Evolutionary conservation across 35 echinoderm and acorn worm species (phyloP).

Genomic region (Ophiothrix spiculata): DNA sequence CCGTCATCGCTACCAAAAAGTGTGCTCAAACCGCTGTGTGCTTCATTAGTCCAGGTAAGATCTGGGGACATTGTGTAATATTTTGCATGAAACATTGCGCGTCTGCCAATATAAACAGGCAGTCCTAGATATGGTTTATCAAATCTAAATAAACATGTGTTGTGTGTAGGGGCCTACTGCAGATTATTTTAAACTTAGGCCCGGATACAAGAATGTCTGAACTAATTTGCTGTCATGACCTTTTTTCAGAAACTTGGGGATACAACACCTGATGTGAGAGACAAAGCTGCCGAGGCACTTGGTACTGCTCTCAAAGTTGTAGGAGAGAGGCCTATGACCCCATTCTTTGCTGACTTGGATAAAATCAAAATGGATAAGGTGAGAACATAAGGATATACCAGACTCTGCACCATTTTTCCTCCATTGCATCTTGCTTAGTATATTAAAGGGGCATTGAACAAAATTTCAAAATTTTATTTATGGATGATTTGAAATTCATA

Average conservation of each 20-base stretch:
- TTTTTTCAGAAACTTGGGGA: slow-evolving; percentile 78
- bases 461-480: too few relatives aligned
- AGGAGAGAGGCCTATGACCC: slow-evolving; percentile 82
- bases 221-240: too few relatives aligned
- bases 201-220: too few relatives aligned
- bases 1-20: slow-evolving; percentile 53
- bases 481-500: too few relatives aligned
- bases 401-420: too few relatives aligned
- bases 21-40: slow-evolving; percentile 80
- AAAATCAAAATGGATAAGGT: slow-evolving; percentile 96
- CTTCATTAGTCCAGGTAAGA: slow-evolving; percentile 77
- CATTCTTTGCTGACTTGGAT: slow-evolving; percentile 76
- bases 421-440: too few relatives aligned
- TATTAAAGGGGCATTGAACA: too few relatives aligned
- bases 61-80: background rate
- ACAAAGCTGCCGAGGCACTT: slow-evolving; percentile 65
- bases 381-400: background rate
- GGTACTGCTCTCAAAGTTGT: slow-evolving; percentile 86
- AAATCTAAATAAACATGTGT: background rate
- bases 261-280: slow-evolving; percentile 74
- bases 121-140: background rate
- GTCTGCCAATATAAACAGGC: too few relatives aligned
- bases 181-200: too few relatives aligned
- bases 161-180: too few relatives aligned
- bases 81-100: too few relatives aligned